These are phyloP conservation scores for Metellina segmentata DNA, from an alignment of 2,888 invertebrate genomes.

Conservation along the genomic window DNA sequence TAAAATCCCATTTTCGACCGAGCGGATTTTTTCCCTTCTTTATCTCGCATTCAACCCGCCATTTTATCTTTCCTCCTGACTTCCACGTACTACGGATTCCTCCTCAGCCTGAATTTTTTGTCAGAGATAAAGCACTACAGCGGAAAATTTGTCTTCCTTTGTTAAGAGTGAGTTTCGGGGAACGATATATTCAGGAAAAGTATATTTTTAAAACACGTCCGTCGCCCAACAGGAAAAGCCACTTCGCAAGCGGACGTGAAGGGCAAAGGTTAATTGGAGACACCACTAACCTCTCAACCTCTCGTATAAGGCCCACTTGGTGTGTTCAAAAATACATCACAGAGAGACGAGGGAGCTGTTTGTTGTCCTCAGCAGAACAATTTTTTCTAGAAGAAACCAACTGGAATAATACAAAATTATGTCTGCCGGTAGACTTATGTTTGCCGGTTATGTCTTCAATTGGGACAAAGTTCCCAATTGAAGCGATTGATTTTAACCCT, in stretches of 20 bases:
- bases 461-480: too few relatives aligned
- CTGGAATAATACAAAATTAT: too few relatives aligned
- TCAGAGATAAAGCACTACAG: conserved; percentile 41
- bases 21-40: conserved; percentile 24
- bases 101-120: background rate
- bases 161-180: conserved; percentile 11
- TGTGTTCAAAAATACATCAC: too few relatives aligned
- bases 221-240: conserved; percentile 48
- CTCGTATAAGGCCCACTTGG: too few relatives aligned
- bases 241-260: conserved; percentile 37
- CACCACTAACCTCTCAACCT: background rate
- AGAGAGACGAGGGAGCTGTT: background rate
- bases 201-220: conserved; percentile 27
- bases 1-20: conserved; percentile 48
- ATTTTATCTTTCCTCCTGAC: conserved; percentile 2
- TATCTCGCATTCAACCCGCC: background rate
- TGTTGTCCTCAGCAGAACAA: background rate
- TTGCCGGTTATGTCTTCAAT: too few relatives aligned
- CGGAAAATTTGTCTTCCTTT: conserved; percentile 57
- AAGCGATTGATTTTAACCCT: background rate
- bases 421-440: background rate
- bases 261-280: conserved; percentile 37
- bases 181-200: background rate
- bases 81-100: background rate
- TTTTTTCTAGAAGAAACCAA: too few relatives aligned